Percentiles rank a stretch among this genome's conserved stretches.
Conservation (phyloP, 2,888 invertebrate genomes). For the Orthosia incerta region DNA sequence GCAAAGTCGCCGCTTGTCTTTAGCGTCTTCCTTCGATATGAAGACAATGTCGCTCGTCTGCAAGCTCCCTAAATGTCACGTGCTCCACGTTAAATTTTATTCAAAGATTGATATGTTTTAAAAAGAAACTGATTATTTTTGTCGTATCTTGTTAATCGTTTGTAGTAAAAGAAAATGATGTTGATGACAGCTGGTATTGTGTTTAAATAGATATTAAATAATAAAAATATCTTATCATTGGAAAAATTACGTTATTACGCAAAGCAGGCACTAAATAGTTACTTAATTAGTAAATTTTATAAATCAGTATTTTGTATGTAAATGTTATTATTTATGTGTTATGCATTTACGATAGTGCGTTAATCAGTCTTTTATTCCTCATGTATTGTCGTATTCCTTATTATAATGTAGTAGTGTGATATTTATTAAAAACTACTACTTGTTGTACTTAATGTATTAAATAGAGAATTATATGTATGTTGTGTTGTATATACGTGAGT, state of each 20-base stretch:
- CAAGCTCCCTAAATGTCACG: slow-evolving; percentile 7
- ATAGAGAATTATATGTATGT: slow-evolving; percentile 52
- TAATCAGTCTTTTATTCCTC: slow-evolving; percentile 18
- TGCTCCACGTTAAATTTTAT: slow-evolving; percentile 7
- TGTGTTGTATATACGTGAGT: slow-evolving; percentile 60
- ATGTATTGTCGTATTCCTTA: slow-evolving; percentile 36
- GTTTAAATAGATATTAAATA: slow-evolving; percentile 47
- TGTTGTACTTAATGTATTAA: slow-evolving; percentile 61
- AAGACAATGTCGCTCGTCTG: not conserved
- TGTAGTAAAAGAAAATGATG: slow-evolving; percentile 31
- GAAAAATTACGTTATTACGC: slow-evolving; percentile 33
- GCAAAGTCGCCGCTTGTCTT: slow-evolving; percentile 15
- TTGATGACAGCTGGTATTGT: slow-evolving; percentile 48
- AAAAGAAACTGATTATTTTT: slow-evolving; percentile 14
- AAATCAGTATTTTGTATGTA: slow-evolving; percentile 64
- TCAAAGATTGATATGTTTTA: slow-evolving; percentile 1
- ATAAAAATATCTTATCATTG: slow-evolving; percentile 37
- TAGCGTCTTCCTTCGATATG: not conserved
- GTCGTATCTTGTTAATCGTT: slow-evolving; percentile 32
- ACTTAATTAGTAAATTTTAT: slow-evolving; percentile 58
- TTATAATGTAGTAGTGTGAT: slow-evolving; percentile 51
- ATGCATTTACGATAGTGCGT: slow-evolving; percentile 27
- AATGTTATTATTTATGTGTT: slow-evolving; percentile 48
- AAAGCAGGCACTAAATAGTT: slow-evolving; percentile 63
- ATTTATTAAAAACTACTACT: slow-evolving; percentile 49